Evolutionary conservation across 2,113 vertebrate genomes (phyloP), one percentile per base, ranked within the genome.

Genomic region (Lipophrys pholis): DNA sequence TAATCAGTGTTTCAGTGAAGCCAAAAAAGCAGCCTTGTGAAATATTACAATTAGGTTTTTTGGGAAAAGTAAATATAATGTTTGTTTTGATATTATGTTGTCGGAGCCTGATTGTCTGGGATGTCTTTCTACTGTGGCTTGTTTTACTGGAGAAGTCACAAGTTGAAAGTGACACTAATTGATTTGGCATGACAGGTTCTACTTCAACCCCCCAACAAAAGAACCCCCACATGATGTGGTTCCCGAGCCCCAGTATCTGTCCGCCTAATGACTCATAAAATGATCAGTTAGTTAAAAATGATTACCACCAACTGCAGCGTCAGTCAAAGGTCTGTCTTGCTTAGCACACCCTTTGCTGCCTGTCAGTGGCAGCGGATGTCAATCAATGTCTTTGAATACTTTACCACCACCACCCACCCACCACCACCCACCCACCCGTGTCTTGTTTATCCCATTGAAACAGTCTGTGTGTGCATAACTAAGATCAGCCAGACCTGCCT

Each of bases 191-290:
- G 48, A 70, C 64, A 81, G 56, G 15, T 76, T 72, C 68, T 66
- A 69, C 49, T 58, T 84, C 74, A 67, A 30, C 70, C 54, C 78
- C 11, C 21, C 21, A 30, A 30, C 21, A 30, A 30, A 63, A 35
- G 36, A 76, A 82, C 64, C 8, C 0, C 54, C 42, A 61, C 45
- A 51, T 59, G 64, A 61, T 54, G 54, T 52, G 66, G 40, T 38
- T 64, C 6, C 42, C 73, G 41, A 48, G 42, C 68, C 61, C 16
- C 30, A 50, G 41, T 66, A 42, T 58, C 58, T 68, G 10, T 66
- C 49, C 51, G 73, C 59, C 68, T 82, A 84, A 84, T 82, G 83
- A 83, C 39, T 84, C 83, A 82, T 78, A 66, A 72, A 79, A 73
- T 76, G 45, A 76, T 67, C 62, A 63, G 59, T 74, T 67, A 68